Conservation (phyloP, 2,888 invertebrate genomes). For the Brachyopa scutellaris region DNA sequence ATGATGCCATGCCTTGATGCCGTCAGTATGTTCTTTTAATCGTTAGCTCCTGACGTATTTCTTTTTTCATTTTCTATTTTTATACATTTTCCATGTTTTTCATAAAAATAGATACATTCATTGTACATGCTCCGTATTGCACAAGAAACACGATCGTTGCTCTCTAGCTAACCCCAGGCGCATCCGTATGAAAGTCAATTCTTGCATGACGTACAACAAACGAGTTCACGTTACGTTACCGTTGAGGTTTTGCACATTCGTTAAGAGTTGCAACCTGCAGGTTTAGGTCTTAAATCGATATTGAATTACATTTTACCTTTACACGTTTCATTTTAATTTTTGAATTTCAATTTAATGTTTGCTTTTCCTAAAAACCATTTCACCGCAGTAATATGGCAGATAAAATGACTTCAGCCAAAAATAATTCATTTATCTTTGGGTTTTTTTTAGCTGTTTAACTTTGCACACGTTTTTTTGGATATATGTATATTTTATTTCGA, state of each 20-base stretch:
- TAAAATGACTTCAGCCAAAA: background rate
- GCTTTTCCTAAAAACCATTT: too few species aligned
- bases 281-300: too few species aligned
- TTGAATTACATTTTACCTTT: too few species aligned
- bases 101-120: slow-evolving; percentile 15
- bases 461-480: background rate
- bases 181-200: background rate
- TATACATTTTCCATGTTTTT: background rate
- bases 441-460: background rate
- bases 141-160: slow-evolving; percentile 20
- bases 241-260: slow-evolving; percentile 2
- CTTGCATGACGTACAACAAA: background rate
- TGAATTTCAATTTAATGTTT: too few species aligned
- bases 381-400: too few species aligned
- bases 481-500: background rate
- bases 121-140: background rate
- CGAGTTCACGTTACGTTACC: background rate
- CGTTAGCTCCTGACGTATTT: slow-evolving; percentile 2
- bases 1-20: background rate
- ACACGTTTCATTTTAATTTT: too few species aligned
- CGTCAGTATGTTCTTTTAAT: slow-evolving; percentile 14
- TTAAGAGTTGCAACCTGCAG: background rate
- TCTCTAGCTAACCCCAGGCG: too few species aligned
- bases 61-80: slow-evolving; percentile 14
- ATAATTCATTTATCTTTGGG: background rate